Evolutionary conservation across 2,113 vertebrate species (phyloP).

Genomic region (Nothoprocta pentlandii): DNA sequence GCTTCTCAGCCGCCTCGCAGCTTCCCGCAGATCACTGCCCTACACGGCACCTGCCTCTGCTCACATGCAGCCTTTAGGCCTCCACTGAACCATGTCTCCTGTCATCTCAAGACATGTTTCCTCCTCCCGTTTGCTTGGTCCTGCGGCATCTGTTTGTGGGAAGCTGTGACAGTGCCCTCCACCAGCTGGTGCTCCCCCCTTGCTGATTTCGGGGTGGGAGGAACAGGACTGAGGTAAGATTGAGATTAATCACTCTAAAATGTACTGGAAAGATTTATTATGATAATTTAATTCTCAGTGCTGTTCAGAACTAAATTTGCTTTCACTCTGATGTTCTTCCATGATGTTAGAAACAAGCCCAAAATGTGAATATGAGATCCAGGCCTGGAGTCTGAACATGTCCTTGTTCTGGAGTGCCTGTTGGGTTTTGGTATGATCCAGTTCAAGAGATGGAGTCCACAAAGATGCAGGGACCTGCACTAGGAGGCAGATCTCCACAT

Average conservation of each 20-base stretch:
- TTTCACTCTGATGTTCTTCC: neutral
- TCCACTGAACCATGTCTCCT: neutral
- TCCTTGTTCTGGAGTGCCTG: neutral
- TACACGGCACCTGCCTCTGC: neutral
- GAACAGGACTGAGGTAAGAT: neutral
- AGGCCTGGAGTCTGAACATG: neutral
- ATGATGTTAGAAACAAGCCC: neutral
- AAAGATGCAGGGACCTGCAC: neutral
- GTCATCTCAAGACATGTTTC: neutral
- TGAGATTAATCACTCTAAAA: neutral
- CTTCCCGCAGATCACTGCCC: neutral
- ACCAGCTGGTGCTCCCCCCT: neutral
- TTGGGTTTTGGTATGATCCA: neutral
- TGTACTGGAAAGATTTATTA: neutral
- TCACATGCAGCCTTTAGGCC: neutral
- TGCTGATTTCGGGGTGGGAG: neutral
- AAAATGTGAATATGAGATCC: neutral
- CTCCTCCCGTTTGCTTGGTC: neutral
- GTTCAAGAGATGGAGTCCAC: neutral
- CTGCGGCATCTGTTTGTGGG: fast-evolving
- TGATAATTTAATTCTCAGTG: neutral
- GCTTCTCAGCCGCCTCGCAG: neutral
- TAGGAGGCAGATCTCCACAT: neutral
- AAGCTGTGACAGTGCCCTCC: neutral
- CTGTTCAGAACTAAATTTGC: neutral